Base-by-base conservation (phyloP, 2,888 invertebrate species). In the Digitonthophagus gazella region DNA sequence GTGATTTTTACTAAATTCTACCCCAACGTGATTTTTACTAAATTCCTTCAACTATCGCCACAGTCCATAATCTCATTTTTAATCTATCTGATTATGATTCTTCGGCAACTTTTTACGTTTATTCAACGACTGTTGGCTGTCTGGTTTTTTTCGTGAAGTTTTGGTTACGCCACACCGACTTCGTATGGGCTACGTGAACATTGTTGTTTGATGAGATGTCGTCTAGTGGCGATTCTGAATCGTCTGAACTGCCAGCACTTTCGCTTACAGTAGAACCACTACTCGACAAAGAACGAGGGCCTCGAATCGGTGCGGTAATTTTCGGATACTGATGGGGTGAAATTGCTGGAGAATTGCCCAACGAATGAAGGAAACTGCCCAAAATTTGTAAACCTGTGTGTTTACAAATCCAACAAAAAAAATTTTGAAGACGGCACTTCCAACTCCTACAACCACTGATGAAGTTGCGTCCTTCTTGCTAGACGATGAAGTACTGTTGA, bases 221-320 rank as follows among this genome's bases (percentile, higher is more conserved):
- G 57, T 83, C 76, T 3, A 82, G 81, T 18, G 80, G 80, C 63
- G 79, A 78, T 71, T 82, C 81, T 6, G 82, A 82, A 16, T 80
- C 81, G 77, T 82, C 82, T 64, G 82, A 82, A 74, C 81, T 81
- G 65, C 77, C 80, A 16, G 78, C 81, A 72, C 81, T 81, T 65
- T 82, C 82, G 3, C 82, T 82, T 16, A 79, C 80, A 14, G 81
- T 81, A 2, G 81, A 81, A 56, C 81, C 82, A 18, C 81, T 80
- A 70, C 82, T 82, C 6, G 81, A 81, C 14, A 78, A 71, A 18
- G 81, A 81, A 15, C 82, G 75, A 8, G 80, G 78, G 4, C 79
- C 76, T 64, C 80, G 75, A 64, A 70, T 19, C 20, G 64, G 44
- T 19, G 73, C 64, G 58, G 71, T 71, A 57, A 74, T 69, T 61